phyloP scores from a whole-genome alignment of 2,113 vertebrate species.

The Pachycephala philippinensis region DNA sequence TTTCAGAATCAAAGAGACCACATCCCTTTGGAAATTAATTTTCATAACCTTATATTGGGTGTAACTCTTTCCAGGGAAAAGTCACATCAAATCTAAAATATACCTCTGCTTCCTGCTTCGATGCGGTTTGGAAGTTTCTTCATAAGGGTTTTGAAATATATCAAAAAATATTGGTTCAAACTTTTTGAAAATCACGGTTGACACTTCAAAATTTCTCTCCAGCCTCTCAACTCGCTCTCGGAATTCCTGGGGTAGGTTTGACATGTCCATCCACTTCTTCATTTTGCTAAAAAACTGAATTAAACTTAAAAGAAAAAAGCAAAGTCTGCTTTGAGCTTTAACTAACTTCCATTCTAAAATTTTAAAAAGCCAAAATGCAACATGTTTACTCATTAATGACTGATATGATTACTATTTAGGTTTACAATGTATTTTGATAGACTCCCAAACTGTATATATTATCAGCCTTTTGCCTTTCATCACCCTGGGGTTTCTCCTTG shows the following conservation, averaged over 20 bases:
- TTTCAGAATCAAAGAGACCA: neutral
- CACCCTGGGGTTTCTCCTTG: neutral
- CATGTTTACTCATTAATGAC: neutral
- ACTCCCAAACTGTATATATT: neutral
- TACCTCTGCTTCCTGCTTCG: constrained; percentile 93
- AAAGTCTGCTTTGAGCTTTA: neutral
- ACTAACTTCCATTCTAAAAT: neutral
- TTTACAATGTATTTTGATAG: neutral
- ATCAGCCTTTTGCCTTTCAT: neutral
- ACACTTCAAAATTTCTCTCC: constrained; percentile 97
- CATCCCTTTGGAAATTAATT: neutral
- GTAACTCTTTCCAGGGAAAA: neutral
- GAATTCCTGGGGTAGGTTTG: constrained; percentile 87
- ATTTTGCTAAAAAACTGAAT: constrained; percentile 99
- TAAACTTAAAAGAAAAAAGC: constrained; percentile 73
- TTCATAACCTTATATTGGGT: neutral
- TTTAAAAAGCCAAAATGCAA: neutral
- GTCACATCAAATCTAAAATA: neutral
- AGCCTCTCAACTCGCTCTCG: constrained; percentile 85
- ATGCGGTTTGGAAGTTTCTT: constrained; percentile 81
- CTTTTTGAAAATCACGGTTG: constrained; percentile 95
- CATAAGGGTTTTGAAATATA: constrained; percentile 90
- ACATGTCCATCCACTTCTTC: constrained; percentile 99
- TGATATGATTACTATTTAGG: accelerated
- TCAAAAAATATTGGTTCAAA: constrained; percentile 97